These are phyloP conservation scores for Aphelenchoides bicaudatus DNA, from an alignment of 2,888 invertebrate species.

Conservation along the genomic window DNA sequence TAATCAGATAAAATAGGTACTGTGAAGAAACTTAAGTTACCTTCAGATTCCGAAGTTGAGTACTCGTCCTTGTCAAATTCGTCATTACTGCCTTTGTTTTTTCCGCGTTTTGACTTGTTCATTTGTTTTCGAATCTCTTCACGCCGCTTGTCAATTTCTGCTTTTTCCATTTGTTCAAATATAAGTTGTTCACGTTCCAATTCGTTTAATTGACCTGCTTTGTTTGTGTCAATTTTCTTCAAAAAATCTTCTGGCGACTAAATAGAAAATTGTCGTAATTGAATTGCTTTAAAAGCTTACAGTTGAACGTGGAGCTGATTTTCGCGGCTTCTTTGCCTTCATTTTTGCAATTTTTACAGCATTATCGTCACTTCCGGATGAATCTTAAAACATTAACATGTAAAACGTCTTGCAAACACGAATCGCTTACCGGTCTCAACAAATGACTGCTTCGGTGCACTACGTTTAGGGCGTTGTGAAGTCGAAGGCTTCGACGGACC, in stretches of 20 bases:
- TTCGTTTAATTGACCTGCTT: slow-evolving; percentile 86
- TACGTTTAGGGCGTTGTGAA: not conserved
- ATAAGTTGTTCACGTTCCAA: slow-evolving; percentile 95
- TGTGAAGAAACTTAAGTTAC: not conserved
- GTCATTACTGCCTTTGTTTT: slow-evolving; percentile 14
- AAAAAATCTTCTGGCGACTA: slow-evolving; percentile 67
- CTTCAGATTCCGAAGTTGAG: slow-evolving; percentile 14
- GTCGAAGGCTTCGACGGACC: slow-evolving; percentile 4
- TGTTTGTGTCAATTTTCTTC: slow-evolving; percentile 89
- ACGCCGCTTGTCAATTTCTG: slow-evolving; percentile 79
- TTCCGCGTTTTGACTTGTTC: not conserved
- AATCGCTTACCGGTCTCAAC: not conserved
- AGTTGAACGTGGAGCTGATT: not conserved
- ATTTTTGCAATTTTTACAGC: slow-evolving; percentile 13
- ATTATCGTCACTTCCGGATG: slow-evolving; percentile 1
- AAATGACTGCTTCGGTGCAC: not conserved
- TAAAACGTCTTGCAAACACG: too few species aligned
- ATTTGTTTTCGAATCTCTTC: slow-evolving; percentile 4
- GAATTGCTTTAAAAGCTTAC: too few species aligned
- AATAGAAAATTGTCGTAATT: too few species aligned
- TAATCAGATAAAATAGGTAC: not conserved
- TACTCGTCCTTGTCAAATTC: slow-evolving; percentile 9
- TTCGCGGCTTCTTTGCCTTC: slow-evolving; percentile 16
- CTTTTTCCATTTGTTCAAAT: slow-evolving; percentile 87
- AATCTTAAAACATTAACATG: not conserved